A percentile compares a stretch with the other conserved stretches of the same genome.
These are phyloP conservation scores for Sminthurides aquaticus DNA, from an alignment of 2,888 invertebrate species.

Conservation along the genomic window DNA sequence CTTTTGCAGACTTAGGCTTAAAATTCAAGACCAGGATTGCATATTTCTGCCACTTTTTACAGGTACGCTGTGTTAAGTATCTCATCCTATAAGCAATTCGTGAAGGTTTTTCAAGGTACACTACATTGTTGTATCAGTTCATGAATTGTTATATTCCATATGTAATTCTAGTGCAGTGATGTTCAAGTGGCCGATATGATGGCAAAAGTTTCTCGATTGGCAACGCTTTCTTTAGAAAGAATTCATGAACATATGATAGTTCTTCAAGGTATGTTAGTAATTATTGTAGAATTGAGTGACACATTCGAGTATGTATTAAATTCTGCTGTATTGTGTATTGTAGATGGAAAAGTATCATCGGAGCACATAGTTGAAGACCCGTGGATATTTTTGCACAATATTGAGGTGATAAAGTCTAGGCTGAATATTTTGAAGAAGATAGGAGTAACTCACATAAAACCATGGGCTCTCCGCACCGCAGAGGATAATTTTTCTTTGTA, in stretches of 20 bases:
- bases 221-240: conserved; percentile 8
- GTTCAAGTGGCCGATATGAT: conserved; percentile 26
- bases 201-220: conserved; percentile 13
- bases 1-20: background rate
- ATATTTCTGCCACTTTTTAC: background rate
- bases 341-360: conserved; percentile 22
- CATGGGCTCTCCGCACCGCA: conserved; percentile 28
- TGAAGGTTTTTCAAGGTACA: background rate
- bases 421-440: background rate
- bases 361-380: conserved; percentile 26
- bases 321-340: too few species aligned
- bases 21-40: background rate
- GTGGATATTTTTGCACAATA: conserved; percentile 19
- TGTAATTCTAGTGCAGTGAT: conserved; percentile 13
- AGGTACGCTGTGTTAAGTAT: background rate
- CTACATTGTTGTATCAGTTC: too few species aligned
- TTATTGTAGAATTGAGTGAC: too few species aligned
- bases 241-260: conserved; percentile 2
- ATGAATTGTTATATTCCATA: background rate
- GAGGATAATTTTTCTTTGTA: conserved; percentile 15
- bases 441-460: conserved; percentile 23
- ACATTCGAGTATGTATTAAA: background rate
- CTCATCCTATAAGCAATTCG: too few species aligned
- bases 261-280: background rate
- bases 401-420: conserved; percentile 10